Conservation (phyloP, 37 sponge, comb jelly and placozoan species). For the Ianthella basta region DNA sequence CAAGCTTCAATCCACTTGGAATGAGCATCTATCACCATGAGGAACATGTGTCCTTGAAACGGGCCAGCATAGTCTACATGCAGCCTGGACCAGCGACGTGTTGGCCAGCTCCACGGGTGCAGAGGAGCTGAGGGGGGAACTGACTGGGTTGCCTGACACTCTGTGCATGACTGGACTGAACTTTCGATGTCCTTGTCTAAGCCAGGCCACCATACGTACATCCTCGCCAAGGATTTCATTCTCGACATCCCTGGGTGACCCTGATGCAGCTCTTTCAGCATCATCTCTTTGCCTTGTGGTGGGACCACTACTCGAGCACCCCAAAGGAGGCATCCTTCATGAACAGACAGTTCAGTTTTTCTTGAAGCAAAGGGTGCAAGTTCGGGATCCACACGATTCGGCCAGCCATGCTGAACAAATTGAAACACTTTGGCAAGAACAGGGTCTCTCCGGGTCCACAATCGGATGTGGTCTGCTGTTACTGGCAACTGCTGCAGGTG, state of each 20-base stretch:
- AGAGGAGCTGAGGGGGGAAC: slow-evolving; percentile 25
- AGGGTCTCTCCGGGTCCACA: background rate
- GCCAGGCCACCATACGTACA: slow-evolving; percentile 44
- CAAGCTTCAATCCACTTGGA: slow-evolving; percentile 15
- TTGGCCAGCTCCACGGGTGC: slow-evolving; percentile 43
- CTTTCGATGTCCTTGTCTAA: slow-evolving; percentile 31
- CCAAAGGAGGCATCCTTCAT: slow-evolving; percentile 41
- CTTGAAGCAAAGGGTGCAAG: slow-evolving; percentile 13
- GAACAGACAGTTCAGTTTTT: slow-evolving; percentile 10
- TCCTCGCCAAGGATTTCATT: slow-evolving; percentile 46
- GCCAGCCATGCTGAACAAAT: slow-evolving; percentile 34
- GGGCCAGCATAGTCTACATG: slow-evolving; percentile 55
- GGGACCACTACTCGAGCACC: slow-evolving; percentile 37
- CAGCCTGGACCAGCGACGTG: slow-evolving; percentile 24
- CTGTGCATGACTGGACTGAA: background rate
- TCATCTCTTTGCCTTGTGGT: background rate
- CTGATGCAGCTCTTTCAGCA: slow-evolving; percentile 38
- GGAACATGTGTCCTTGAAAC: background rate
- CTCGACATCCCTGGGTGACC: slow-evolving; percentile 42
- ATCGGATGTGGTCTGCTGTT: slow-evolving; percentile 16
- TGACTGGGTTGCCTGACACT: slow-evolving; percentile 7
- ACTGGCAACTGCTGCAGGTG: background rate
- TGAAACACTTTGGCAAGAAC: background rate
- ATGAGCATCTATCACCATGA: background rate
- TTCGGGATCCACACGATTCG: background rate